Evolutionary conservation across 1,140 invertebrate species (phyloP).

Genomic region (Drosophila arizonae): DNA sequence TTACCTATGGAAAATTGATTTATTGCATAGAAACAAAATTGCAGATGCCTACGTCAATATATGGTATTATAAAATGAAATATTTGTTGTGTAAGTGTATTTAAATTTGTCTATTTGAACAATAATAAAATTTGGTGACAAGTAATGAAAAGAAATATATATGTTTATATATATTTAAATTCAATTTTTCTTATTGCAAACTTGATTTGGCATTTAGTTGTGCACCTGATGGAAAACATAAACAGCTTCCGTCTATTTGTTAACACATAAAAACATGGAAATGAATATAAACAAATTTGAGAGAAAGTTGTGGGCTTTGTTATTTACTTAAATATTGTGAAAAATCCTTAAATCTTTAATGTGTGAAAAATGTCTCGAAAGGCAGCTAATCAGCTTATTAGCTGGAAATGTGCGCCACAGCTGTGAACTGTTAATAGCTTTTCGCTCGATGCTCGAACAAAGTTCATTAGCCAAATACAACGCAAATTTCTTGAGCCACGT

Average conservation of each 20-base stretch:
- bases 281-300: not conserved
- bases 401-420: not conserved
- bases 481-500: conserved; percentile 1
- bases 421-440: not conserved
- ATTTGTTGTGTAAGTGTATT: no score
- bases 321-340: not conserved
- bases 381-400: conserved; percentile 15
- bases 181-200: no score
- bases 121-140: no score
- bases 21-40: no score
- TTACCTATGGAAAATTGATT: no score
- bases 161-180: no score
- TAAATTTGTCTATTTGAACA: no score
- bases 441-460: not conserved
- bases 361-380: not conserved
- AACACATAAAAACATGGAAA: not conserved
- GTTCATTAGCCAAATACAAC: conserved; percentile 1
- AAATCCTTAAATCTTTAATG: not conserved
- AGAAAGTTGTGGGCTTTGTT: not conserved
- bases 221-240: not conserved
- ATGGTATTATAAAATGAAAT: no score
- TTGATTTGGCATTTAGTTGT: no score
- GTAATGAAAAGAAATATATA: no score
- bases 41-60: no score
- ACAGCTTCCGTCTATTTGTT: not conserved